Percentiles rank a stretch among this genome's conserved stretches.
Evolutionary conservation across 1,140 invertebrate species (phyloP).

Genomic region (Eriosoma lanigerum): DNA sequence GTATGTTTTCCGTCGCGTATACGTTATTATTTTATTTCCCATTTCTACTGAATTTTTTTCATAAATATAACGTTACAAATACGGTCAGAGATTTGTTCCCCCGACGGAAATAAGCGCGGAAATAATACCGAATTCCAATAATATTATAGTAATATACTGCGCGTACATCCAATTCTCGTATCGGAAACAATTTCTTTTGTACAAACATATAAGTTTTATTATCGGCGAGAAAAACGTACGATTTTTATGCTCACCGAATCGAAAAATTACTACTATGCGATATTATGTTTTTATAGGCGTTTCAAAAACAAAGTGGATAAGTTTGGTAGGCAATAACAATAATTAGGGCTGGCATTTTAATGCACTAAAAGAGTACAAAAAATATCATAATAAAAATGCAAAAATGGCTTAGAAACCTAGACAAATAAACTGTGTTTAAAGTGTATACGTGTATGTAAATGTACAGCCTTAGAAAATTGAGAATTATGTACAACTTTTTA

Average conservation of each 20-base stretch:
- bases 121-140: constrained; percentile 15
- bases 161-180: not conserved
- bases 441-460: no score
- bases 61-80: not conserved
- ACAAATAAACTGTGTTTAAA: no score
- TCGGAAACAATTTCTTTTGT: constrained; percentile 1
- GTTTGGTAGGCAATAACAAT: no score
- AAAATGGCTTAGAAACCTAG: no score
- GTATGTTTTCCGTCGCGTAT: not conserved
- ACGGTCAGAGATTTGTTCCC: constrained; percentile 14
- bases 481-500: no score
- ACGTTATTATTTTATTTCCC: not conserved
- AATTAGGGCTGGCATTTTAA: no score
- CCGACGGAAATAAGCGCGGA: not conserved
- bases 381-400: no score
- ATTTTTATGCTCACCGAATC: not conserved
- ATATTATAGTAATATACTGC: not conserved
- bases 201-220: not conserved
- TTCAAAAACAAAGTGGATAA: not conserved
- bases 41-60: not conserved
- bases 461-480: no score
- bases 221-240: not conserved
- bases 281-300: no score
- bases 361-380: no score
- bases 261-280: no score